Percentiles rank a stretch among this genome's conserved stretches.
Conservation (phyloP, 2,113 vertebrate species). For the Plectropomus leopardus region DNA sequence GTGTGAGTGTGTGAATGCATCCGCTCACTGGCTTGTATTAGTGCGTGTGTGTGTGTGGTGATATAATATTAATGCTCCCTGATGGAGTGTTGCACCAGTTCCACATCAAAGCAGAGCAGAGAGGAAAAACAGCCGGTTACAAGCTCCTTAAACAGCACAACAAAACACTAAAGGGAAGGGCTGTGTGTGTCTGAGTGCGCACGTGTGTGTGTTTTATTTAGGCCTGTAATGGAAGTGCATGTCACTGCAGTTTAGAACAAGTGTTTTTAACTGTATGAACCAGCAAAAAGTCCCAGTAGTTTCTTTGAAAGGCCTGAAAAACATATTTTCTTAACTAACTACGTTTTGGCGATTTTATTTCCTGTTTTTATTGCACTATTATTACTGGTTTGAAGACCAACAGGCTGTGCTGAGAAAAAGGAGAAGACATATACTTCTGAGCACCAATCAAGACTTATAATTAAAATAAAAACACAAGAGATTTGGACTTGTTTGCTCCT, state of each 20-base stretch:
- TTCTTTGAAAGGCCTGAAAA: not conserved
- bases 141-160: slow-evolving; percentile 60
- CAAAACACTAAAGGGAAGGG: slow-evolving; percentile 50
- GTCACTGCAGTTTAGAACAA: not conserved
- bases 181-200: slow-evolving; percentile 3
- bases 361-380: not conserved
- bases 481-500: too few species aligned
- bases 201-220: slow-evolving; percentile 7
- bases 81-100: slow-evolving; percentile 71
- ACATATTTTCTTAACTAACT: too few species aligned
- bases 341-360: too few species aligned
- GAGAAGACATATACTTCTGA: not conserved
- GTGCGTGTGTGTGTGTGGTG: slow-evolving; percentile 16
- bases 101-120: slow-evolving; percentile 70
- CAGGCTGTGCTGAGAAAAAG: not conserved
- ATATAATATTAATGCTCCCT: slow-evolving; percentile 77
- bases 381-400: not conserved
- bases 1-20: slow-evolving; percentile 24
- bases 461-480: too few species aligned
- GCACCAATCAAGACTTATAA: too few species aligned
- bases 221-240: not conserved
- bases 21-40: slow-evolving; percentile 24
- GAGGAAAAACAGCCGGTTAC: slow-evolving; percentile 50
- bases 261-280: not conserved
- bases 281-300: not conserved